phyloP scores from a whole-genome alignment of 2,113 vertebrate species.

The Bubo bubo region DNA sequence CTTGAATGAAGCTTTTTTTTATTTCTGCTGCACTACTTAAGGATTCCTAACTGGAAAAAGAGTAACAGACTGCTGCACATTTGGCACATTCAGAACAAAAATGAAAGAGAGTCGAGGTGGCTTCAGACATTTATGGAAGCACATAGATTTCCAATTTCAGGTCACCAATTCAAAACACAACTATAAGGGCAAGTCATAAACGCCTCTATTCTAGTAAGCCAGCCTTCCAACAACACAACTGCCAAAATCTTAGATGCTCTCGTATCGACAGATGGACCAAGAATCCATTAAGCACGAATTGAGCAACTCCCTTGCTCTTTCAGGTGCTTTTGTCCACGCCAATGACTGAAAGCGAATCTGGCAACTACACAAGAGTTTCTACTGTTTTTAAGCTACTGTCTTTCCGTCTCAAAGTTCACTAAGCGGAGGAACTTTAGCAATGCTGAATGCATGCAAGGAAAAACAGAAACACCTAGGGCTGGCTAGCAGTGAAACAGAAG shows the following conservation, averaged over 20 bases:
- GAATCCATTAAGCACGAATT: background rate
- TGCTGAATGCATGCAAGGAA: accelerated
- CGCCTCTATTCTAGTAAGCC: background rate
- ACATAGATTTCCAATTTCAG: background rate
- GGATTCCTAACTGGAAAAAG: background rate
- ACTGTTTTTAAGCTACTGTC: background rate
- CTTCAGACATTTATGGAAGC: background rate
- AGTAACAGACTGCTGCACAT: background rate
- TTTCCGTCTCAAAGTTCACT: background rate
- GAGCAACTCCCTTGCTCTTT: background rate
- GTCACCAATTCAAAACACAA: background rate
- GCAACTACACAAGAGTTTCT: background rate
- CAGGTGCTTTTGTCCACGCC: background rate
- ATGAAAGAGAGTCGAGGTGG: background rate
- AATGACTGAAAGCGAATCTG: background rate
- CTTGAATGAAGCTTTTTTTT: conserved; percentile 29
- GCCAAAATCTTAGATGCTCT: background rate
- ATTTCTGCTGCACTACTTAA: background rate
- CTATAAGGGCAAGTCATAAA: background rate
- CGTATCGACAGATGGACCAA: background rate
- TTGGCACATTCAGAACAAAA: background rate
- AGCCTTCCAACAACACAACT: background rate
- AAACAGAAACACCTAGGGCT: accelerated
- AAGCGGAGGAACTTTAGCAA: background rate
- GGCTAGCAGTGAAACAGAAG: background rate